Base-by-base conservation (phyloP, 2,797 vertebrate species). In the Tarsius wallacei region DNA sequence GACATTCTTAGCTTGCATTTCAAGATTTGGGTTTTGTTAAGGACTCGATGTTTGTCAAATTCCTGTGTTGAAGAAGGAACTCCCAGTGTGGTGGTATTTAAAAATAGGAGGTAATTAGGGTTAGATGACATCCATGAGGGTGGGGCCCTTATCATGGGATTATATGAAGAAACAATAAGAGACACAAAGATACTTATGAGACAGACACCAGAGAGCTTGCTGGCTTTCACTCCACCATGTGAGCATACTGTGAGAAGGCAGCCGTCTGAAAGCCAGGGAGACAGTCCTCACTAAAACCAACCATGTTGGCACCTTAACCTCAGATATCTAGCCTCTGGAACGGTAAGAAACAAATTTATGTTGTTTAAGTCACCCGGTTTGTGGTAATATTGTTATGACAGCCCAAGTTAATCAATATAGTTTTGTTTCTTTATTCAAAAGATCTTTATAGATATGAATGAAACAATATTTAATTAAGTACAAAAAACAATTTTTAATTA, bases 141-240 rank as follows among this genome's bases (percentile, higher is more conserved):
- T 22, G 22, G 24, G 21, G n/a, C 42, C 42, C 28, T 55, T 28
- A 70, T 10, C 10, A n/a, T 12, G 53, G 33, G 12, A 63, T 49
- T 33, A n/a, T 4, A 12, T 36, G 28, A 59, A 73, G 66, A 71
- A 42, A 42, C 33, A 47, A 16, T 33, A 47, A 16, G 10, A 86
- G 70, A 47, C 7, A 33, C 8, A 55, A 31, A 78, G 31, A 57
- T 33, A 59, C 49, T 80, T 31, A 19, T 1, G 17, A 53, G 28
- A 74, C 64, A 63, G 64, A 57, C 31, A 51, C 7, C 17, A 19
- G 53, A 33, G 42, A 70, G 24, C 33, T 71, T 31, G 22, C 14
- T 15, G 19, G 53, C 53, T 1, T 22, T 13, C 12, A 68, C 71
- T 82, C 36, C 2, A 0, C 7, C 51, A 17, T 0, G 0, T 28